Evolutionary conservation across 2,113 vertebrate genomes (phyloP).

Genomic region (Fregata magnificens): DNA sequence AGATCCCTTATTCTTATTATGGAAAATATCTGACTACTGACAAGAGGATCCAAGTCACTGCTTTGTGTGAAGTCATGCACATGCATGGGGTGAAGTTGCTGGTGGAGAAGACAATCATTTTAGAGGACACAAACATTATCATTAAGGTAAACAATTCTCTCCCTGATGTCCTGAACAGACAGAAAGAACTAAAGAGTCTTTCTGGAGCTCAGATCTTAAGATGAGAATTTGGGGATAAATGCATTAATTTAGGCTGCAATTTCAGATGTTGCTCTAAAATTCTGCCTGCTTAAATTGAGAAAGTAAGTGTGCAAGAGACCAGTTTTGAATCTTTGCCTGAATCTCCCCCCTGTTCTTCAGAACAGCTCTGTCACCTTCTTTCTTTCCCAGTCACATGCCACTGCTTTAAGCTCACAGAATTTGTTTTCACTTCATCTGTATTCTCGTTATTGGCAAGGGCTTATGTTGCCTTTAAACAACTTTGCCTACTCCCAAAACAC

Average conservation of each 20-base stretch:
- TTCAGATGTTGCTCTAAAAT: not conserved
- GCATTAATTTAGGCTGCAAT: not conserved
- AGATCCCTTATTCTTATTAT: conserved; percentile 80
- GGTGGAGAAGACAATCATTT: conserved; percentile 78
- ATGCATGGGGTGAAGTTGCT: conserved; percentile 65
- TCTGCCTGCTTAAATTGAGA: not conserved
- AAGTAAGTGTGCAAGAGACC: not conserved
- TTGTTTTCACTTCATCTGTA: not conserved
- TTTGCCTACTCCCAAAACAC: not conserved
- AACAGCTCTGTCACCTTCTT: not conserved
- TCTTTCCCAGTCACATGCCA: not conserved
- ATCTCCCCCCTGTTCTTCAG: not conserved
- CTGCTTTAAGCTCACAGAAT: not conserved
- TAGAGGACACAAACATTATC: conserved; percentile 72
- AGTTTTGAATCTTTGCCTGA: not conserved
- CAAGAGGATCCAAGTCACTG: conserved; percentile 83
- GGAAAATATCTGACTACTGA: conserved; percentile 68
- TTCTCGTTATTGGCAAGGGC: not conserved
- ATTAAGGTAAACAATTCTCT: conserved; percentile 69
- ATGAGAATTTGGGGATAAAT: not conserved
- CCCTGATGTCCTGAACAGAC: not conserved
- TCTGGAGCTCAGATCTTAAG: not conserved
- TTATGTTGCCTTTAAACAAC: not conserved
- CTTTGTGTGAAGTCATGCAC: conserved; percentile 70
- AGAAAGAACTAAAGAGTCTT: not conserved